phyloP scores from a whole-genome alignment of 2,797 vertebrate genomes.

The Argyrosomus regius region DNA sequence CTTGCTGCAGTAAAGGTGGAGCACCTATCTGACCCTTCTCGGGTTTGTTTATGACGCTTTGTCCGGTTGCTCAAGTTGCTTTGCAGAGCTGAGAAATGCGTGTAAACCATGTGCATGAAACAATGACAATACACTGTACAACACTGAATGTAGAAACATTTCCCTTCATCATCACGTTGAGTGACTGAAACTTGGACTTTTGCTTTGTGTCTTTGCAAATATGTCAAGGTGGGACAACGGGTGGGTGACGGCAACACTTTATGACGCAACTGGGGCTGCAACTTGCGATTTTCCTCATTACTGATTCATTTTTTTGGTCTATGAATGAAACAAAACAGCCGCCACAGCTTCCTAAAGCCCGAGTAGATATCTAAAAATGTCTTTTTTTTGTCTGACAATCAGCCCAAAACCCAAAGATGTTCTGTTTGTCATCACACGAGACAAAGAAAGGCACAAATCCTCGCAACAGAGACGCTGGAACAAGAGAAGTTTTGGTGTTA shows the following conservation, averaged over 20 bases:
- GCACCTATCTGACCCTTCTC: slow-evolving; percentile 1
- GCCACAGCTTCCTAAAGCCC: too few relatives aligned
- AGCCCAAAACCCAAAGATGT: neutral
- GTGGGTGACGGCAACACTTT: neutral
- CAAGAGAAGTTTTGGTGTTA: too few relatives aligned
- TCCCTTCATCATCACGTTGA: too few relatives aligned
- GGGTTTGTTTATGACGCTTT: neutral
- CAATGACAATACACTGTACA: neutral
- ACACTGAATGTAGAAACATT: neutral
- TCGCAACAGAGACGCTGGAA: neutral
- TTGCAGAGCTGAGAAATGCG: neutral
- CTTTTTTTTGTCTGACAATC: neutral
- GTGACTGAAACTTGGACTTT: neutral
- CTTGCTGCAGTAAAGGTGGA: slow-evolving; percentile 23
- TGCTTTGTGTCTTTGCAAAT: neutral
- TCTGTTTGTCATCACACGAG: too few relatives aligned
- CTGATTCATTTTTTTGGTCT: neutral
- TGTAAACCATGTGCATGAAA: neutral
- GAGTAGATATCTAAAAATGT: neutral
- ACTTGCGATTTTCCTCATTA: neutral
- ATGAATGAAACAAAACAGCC: neutral
- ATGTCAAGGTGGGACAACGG: neutral
- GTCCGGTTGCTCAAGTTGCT: neutral
- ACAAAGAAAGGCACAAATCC: too few relatives aligned
- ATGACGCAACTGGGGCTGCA: neutral